These are phyloP conservation scores for Harpalus rubripes DNA, from an alignment of 2,888 invertebrate species.

Conservation along the genomic window DNA sequence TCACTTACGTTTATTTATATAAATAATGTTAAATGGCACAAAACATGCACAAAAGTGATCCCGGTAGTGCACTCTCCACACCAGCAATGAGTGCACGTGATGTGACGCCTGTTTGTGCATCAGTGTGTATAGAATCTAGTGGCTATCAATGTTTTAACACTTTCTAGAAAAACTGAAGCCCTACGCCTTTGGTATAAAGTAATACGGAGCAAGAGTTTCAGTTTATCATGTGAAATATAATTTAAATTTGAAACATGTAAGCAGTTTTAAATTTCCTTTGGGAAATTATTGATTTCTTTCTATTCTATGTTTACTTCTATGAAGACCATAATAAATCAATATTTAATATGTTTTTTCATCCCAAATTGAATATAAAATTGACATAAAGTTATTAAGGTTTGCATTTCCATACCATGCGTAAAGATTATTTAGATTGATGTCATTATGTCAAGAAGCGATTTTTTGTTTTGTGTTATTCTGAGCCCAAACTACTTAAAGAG, in stretches of 20 bases:
- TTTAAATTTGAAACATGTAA: constrained; percentile 18
- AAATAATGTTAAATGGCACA: too few relatives aligned
- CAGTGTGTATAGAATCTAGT: too few relatives aligned
- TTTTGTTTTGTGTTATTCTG: constrained; percentile 53
- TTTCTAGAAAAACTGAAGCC: too few relatives aligned
- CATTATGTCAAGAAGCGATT: constrained; percentile 46
- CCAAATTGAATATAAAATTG: constrained; percentile 46
- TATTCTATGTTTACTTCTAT: constrained; percentile 5
- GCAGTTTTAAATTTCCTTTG: constrained; percentile 39
- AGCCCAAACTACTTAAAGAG: constrained; percentile 39
- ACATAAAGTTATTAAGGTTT: constrained; percentile 44
- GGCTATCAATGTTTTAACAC: too few relatives aligned
- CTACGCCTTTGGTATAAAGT: too few relatives aligned
- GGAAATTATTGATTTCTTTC: constrained; percentile 37
- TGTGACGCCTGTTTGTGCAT: too few relatives aligned
- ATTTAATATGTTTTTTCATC: constrained; percentile 45
- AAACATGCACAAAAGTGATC: too few relatives aligned
- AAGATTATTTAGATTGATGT: constrained; percentile 48
- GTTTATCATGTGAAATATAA: constrained; percentile 16
- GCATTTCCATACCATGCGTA: constrained; percentile 39
- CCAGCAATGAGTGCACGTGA: too few relatives aligned
- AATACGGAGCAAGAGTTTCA: not conserved
- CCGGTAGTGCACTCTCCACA: too few relatives aligned
- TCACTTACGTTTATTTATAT: too few relatives aligned
- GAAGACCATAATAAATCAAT: constrained; percentile 34